A percentile compares a stretch with the other conserved stretches of the same genome.
Evolutionary conservation across 2,888 invertebrate genomes (phyloP).

Genomic region (Drosophila borborema): DNA sequence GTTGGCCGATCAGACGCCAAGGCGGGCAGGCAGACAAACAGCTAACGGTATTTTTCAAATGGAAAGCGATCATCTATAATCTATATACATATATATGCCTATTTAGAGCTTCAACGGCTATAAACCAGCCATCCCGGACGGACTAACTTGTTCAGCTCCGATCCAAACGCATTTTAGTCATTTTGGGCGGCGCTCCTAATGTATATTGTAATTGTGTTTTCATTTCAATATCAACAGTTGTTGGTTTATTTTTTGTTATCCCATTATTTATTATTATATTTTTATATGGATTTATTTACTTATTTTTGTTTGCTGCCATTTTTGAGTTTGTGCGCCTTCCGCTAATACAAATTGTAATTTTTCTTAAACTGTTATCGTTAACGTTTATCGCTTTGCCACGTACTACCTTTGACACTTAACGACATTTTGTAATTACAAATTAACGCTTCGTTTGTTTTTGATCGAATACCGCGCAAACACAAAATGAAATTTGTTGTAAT

Average conservation of each 20-base stretch:
- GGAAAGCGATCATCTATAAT: constrained; percentile 2
- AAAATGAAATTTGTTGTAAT: constrained; percentile 84
- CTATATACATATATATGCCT: neutral
- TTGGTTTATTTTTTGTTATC: neutral
- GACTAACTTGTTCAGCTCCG: neutral
- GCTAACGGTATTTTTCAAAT: constrained; percentile 14
- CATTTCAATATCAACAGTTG: neutral
- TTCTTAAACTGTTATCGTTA: constrained; percentile 20
- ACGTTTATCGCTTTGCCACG: constrained; percentile 43
- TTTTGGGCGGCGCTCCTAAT: constrained; percentile 31
- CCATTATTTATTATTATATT: neutral
- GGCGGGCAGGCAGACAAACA: constrained; percentile 8
- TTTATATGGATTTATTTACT: neutral
- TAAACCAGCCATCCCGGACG: constrained; percentile 8
- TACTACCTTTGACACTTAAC: constrained; percentile 38
- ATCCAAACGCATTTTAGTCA: constrained; percentile 14
- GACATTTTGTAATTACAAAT: constrained; percentile 61
- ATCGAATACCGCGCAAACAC: constrained; percentile 77
- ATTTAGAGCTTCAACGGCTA: constrained; percentile 10
- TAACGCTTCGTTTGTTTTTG: constrained; percentile 78
- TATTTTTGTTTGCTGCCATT: constrained; percentile 5
- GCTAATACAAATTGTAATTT: constrained; percentile 15
- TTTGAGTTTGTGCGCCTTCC: constrained; percentile 15
- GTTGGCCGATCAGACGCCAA: constrained; percentile 6
- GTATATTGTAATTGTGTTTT: constrained; percentile 28